Conservation (phyloP, 2,113 vertebrate genomes). For the Paraplagusia blochii region DNA sequence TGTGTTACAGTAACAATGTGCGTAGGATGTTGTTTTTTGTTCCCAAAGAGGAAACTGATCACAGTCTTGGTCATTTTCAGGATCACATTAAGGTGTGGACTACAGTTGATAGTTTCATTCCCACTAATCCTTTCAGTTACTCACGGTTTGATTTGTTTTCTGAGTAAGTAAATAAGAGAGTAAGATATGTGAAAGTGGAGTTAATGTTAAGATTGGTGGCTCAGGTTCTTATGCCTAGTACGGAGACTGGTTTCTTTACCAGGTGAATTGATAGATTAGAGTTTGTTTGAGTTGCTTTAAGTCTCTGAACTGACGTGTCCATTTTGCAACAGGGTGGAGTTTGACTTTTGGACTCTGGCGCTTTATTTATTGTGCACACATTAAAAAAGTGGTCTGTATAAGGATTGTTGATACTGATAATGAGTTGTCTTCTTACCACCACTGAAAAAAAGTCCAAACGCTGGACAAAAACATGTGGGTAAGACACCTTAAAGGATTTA, state of each 20-base stretch:
- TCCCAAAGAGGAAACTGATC: neutral
- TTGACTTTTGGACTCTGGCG: slow-evolving; percentile 56
- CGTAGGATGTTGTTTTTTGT: neutral
- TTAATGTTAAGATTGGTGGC: slow-evolving; percentile 23
- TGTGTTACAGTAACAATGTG: neutral
- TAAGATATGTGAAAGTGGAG: slow-evolving; percentile 38
- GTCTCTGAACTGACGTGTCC: slow-evolving; percentile 16
- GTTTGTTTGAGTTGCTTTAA: slow-evolving; percentile 38
- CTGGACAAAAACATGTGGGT: neutral
- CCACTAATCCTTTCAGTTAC: neutral
- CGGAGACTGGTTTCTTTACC: slow-evolving; percentile 31
- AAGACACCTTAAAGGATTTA: neutral
- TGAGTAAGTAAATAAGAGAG: too few species aligned
- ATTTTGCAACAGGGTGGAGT: slow-evolving; percentile 49
- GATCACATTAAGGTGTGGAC: too few species aligned
- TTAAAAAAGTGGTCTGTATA: slow-evolving; percentile 22
- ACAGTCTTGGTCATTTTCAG: too few species aligned
- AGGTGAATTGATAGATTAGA: slow-evolving; percentile 33
- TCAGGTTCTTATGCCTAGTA: neutral
- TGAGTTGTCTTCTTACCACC: neutral
- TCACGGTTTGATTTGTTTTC: neutral
- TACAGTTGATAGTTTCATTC: neutral
- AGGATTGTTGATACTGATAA: neutral
- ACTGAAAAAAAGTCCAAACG: neutral
- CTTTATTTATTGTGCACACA: slow-evolving; percentile 40